Base-by-base conservation (phyloP, 2,888 invertebrate genomes). In the Entomobrya proxima region DNA sequence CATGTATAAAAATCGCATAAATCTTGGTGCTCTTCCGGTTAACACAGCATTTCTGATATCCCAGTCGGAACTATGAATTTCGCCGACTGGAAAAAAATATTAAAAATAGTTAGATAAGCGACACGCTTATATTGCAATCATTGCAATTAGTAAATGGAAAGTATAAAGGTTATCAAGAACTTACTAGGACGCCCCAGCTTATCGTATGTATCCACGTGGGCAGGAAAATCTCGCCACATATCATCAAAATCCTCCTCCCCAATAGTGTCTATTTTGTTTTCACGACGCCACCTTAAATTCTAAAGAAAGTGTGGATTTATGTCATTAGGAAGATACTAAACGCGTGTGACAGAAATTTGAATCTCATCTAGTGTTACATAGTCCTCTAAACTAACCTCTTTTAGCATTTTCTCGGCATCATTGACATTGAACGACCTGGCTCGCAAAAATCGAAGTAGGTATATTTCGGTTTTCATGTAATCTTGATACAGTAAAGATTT, bases 381-480 rank as follows among this genome's bases (percentile, higher is more conserved):
- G n/a, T 21, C 4, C 30, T 52, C 30, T 50, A 21, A 50, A 40
- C 15, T 27, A n/a, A 79, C 79, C 79, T 79, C 52, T 37, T 79
- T 79, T 24, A 79, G 37, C 69, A 79, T 69, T 44, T 5, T 15
- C 64, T 79, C 79, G 13, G 79, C 79, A 9, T 21, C 37, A 52
- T 69, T 35, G 15, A 79, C 11, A 18, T 79, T 52, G n/a, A 79
- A 79, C 15, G 32, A 52, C 2, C n/a, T 44, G 11, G 75, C 82
- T 52, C 7, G 24, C 13, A 67, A 79, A 32, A 11, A 50, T 21
- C 85, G 61, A 15, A 85, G 75, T 21, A 80, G 44, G 21, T 85
- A 80, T 40, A 85, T 80, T 21, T 85, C 85, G 0, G 50, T 64
- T 67, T 85, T 85, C 85, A 85, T 85, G 30, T 52, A 55, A 52